Base-by-base conservation (phyloP, 2,888 invertebrate species). In the Polyommatus iphigenia region DNA sequence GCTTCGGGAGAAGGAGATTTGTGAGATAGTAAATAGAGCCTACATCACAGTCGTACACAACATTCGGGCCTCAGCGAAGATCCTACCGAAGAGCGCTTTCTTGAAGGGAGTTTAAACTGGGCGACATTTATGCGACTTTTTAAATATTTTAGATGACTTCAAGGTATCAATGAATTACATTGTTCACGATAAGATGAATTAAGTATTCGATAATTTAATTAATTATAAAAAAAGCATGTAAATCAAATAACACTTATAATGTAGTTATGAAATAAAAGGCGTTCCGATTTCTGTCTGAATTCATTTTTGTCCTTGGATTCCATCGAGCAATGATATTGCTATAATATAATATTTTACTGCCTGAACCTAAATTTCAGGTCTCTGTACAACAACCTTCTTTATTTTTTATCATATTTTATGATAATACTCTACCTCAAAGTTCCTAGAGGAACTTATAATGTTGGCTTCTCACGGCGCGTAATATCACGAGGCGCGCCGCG, bases 1-100 rank as follows among this genome's bases (percentile, higher is more conserved):
- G 18, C 80, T 86, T 3, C 83, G 87, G 75, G 85, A 86, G 71
- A 83, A 83, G 46, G 78, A 83, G 0, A 78, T 91, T 8, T 88
- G 90, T 78, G 82, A 86, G 76, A 85, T 91, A 20, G 84, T 88
- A 1, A 82, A 87, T 62, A 79, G 83, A 29, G 89, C 88, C 1
- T 91, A 90, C 79, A 81, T 81, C 2, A 86, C 85, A 1, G 87
- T 90, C 0, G 85, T 93, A 0, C 89, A 91, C 77, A 92, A 93
- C 79, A 84, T 92, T 2, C 86, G 92, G 80, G 88, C 90, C 2
- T 81, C 85, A 0, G 91, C 90, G 0, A 89, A 86, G 75, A 79
- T 87, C 24, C 83, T 90, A 10, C 92, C 92, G 0, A 88, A 88
- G 79, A 80, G 84, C 5, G 86, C 87, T 1, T 92, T 90, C 82